Base-by-base conservation (phyloP, 35 echinoderm and acorn worm species). In the Strongylocentrotus purpuratus region DNA sequence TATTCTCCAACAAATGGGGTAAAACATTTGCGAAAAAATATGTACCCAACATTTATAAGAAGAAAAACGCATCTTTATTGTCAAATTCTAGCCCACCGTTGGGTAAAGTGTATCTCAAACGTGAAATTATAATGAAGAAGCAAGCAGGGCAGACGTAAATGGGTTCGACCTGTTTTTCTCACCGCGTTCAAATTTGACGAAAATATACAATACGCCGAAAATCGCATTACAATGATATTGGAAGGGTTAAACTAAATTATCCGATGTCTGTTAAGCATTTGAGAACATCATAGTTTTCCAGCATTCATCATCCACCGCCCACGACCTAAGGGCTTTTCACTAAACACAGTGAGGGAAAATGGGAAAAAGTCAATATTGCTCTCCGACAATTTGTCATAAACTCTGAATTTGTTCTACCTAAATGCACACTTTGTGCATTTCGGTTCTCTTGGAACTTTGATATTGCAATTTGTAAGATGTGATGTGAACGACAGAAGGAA, bases 311-410 rank as follows among this genome's bases (percentile, higher is more conserved):
- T 28, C 28, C 22, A 7, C 20, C 65, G 20, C 28, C 20, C 7
- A 78, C 18, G 6, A 55, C 50, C 22, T 28, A n/a, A 28, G 4
- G 20, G 28, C 65, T n/a, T 78, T 4, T 25, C 61, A 78, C 20
- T 5, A 71, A 1, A 28, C 61, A 78, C 4, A 2, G 22, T 78
- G 65, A 55, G 25, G 1, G 5, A n/a, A n/a, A 78, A 78, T 78
- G 61, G 61, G 20, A 78, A 78, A n/a, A 18, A 78, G 65, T 31
- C 65, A 6, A 78, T 78, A 78, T n/a, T 78, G 6, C 7, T 78
- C 65, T n/a, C 65, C 65, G 65, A 78, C 65, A 78, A 28, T 78
- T 78, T 78, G 65, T 78, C 65, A 78, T 78, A 78, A 78, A 78
- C 25, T 78, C 65, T 28, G 65, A 78, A n/a, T 78, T 78, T 78